phyloP scores from a whole-genome alignment of 2,888 invertebrate species.

The Dicranocentrus wangi region DNA sequence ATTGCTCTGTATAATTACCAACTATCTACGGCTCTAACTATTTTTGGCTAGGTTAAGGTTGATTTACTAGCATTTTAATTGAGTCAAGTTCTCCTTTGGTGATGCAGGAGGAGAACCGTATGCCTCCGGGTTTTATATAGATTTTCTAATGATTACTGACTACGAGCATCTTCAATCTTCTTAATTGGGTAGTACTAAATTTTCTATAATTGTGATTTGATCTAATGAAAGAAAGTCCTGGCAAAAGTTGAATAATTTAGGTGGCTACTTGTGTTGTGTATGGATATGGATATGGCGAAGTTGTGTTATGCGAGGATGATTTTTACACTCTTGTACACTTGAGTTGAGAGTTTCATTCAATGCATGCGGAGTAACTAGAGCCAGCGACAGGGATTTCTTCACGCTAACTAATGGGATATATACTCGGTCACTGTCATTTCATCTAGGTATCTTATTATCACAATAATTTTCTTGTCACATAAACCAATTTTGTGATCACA shows the following conservation, averaged over 20 bases:
- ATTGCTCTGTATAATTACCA: constrained; percentile 5
- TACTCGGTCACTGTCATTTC: constrained; percentile 13
- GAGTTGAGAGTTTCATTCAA: neutral
- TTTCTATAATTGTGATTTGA: neutral
- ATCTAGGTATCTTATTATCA: constrained; percentile 4
- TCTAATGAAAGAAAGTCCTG: too few species aligned
- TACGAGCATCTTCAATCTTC: neutral
- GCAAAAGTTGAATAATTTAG: too few species aligned
- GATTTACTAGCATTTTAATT: too few species aligned
- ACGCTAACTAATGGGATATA: neutral
- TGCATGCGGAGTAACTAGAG: neutral
- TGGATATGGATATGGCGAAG: too few species aligned
- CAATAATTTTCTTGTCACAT: constrained; percentile 47
- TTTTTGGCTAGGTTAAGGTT: constrained; percentile 44
- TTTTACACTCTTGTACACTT: too few species aligned
- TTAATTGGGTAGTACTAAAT: neutral
- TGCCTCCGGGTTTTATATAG: neutral
- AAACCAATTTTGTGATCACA: constrained; percentile 28
- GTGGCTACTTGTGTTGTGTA: too few species aligned
- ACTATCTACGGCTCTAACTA: neutral
- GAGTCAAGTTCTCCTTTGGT: too few species aligned
- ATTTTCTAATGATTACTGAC: neutral
- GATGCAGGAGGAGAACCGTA: neutral
- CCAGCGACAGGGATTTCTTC: constrained; percentile 7
- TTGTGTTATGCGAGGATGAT: too few species aligned